phyloP scores from a whole-genome alignment of 1,140 invertebrate species.

The Halictus rubicundus region DNA sequence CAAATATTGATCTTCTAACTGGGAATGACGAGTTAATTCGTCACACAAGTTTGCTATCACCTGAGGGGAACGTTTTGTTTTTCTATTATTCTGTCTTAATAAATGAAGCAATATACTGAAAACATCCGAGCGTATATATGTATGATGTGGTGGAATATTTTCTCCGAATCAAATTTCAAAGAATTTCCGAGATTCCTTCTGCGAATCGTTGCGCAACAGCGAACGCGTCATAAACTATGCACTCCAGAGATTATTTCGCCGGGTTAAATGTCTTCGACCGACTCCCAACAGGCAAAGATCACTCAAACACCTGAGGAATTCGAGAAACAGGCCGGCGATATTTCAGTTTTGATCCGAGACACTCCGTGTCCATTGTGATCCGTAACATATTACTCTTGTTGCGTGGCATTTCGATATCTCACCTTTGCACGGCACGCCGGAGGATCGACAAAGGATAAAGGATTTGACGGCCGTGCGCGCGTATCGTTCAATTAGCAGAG shows the following conservation, averaged over 20 bases:
- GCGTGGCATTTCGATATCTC: slow-evolving; percentile 35
- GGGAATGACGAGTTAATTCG: too few species aligned
- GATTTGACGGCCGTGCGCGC: background rate
- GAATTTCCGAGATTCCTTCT: too few species aligned
- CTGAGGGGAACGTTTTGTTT: too few species aligned
- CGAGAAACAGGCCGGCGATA: background rate
- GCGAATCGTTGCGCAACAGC: background rate
- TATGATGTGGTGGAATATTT: too few species aligned
- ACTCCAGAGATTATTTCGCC: background rate
- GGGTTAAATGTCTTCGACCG: background rate
- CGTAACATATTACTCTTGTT: slow-evolving; percentile 24
- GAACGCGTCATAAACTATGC: background rate
- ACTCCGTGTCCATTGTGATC: slow-evolving; percentile 31
- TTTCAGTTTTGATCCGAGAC: slow-evolving; percentile 6
- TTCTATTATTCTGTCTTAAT: too few species aligned
- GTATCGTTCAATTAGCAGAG: slow-evolving; percentile 39
- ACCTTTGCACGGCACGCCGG: slow-evolving; percentile 9
- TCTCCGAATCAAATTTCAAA: too few species aligned
- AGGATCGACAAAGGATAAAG: background rate
- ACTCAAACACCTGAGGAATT: background rate
- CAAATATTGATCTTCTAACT: too few species aligned
- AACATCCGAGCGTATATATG: too few species aligned
- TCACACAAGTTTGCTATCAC: too few species aligned
- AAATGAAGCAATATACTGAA: too few species aligned
- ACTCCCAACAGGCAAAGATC: background rate